Evolutionary conservation across 2,797 vertebrate genomes (phyloP), one percentile per base, ranked within the genome.

Genomic region (Eurystomus glaucurus): DNA sequence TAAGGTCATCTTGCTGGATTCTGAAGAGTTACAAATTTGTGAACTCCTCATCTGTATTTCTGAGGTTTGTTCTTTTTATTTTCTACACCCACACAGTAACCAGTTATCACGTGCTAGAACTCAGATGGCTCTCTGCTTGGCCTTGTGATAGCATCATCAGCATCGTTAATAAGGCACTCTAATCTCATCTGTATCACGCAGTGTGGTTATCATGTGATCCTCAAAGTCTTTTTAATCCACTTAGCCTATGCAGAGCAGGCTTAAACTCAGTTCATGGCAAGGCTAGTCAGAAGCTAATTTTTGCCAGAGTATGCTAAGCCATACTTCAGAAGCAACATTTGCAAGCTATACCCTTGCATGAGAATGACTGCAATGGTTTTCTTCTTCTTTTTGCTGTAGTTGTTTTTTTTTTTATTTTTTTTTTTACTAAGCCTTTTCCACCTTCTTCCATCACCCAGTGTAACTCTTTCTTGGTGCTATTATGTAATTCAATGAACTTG

Each of bases 331-430:
- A 65, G 15, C 10, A 39, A 10, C 2, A 2, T 37, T 35, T 76
- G 3, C 41, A 48, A 35, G 21, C 6, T 14, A 2, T 21, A 9
- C 15, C 10, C 26, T 57, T 26, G n/a, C 11, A 18, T 1, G 0
- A 6, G 28, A 17, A 18, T 10, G 20, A 20, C 55, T 65, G 19
- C 37, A 57, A 12, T 57, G 21, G 3, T 54, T 75, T 71, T 66
- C 37, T 37, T 37, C 37, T 37, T 37, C 37, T 37, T 11, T 35
- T 35, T 35, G 35, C 35, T 35, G 35, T 35, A n/a, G 35, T 35
- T 35, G 35, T 35, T 7, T 35, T 7, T 37, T 37, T 11, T 37
- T 37, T 37, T n/a, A n/a, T n/a, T 8, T 37, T 37, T 37, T 37
- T 37, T 37, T 37, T 37, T 37, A 37, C 37, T 37, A 37, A 10